These are phyloP conservation scores for Elegia similella DNA, from an alignment of 2,888 invertebrate species.

Conservation along the genomic window DNA sequence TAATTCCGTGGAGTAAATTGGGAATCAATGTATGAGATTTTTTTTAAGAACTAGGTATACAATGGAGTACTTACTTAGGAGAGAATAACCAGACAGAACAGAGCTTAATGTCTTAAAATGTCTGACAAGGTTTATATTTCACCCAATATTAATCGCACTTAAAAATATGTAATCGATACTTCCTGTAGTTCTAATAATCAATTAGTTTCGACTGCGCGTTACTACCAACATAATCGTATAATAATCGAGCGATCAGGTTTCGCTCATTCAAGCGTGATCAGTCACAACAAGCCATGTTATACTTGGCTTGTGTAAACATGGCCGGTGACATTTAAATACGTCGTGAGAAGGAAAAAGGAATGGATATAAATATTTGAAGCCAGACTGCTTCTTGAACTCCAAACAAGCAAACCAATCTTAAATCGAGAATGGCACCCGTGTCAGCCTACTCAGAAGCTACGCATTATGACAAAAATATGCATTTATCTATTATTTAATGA, in stretches of 20 bases:
- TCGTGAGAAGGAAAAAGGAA: constrained; percentile 21
- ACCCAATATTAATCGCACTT: background rate
- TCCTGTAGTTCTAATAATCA: constrained; percentile 18
- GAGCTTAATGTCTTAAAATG: too few relatives aligned
- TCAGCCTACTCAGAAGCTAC: too few relatives aligned
- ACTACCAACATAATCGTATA: constrained; percentile 17
- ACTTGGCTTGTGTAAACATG: constrained; percentile 25
- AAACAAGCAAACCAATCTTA: too few relatives aligned
- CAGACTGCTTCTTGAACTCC: background rate
- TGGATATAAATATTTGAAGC: background rate
- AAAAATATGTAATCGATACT: constrained; percentile 1
- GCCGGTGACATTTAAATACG: constrained; percentile 24
- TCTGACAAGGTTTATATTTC: background rate
- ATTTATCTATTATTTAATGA: too few relatives aligned
- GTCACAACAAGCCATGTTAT: constrained; percentile 64
- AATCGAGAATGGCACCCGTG: too few relatives aligned
- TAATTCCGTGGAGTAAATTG: too few relatives aligned
- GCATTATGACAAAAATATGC: too few relatives aligned
- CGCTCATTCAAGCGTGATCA: constrained; percentile 71
- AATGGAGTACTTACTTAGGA: too few relatives aligned
- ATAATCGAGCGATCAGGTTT: constrained; percentile 39
- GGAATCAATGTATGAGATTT: too few relatives aligned
- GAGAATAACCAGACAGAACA: too few relatives aligned
- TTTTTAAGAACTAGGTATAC: too few relatives aligned
- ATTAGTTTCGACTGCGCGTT: constrained; percentile 24